Base-by-base conservation (phyloP, 2,888 invertebrate genomes). In the Dryocosmus kuriphilus region DNA sequence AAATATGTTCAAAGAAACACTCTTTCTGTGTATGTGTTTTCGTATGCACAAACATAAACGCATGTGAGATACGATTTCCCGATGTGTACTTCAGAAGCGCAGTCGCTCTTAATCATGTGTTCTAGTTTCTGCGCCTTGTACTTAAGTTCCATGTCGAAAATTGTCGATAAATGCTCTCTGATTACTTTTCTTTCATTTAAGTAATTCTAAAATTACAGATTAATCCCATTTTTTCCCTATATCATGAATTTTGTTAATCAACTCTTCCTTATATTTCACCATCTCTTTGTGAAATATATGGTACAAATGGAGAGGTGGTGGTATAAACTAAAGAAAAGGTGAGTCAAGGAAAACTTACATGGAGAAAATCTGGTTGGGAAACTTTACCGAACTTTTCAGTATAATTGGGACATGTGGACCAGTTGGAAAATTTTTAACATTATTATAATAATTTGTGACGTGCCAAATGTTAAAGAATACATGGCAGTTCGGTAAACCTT, bases 1-100 rank as follows among this genome's bases (percentile, higher is more conserved):
- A 38, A 65, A 65, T 22, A 62, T 62, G n/a, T 62, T 62, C n/a
- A 30, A 62, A 62, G 32, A 22, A 65, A 16, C 41, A 24, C 38
- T 38, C 1, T 38, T 65, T n/a, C 27, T 35, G 11, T 35, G 65
- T 24, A 22, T 57, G 24, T 24, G 14, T 57, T 65, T 65, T 65
- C 14, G 1, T 38, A 38, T 14, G 11, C 41, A 6, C 19, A 62
- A 41, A 65, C 22, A 24, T n/a, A n/a, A 24, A 65, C 14, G 24
- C 22, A 38, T 38, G 14, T 9, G 35, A 41, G 41, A 41, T 65
- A n/a, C 65, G 24, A 65, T 65, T 38, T 14, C 24, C 6, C 38
- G 61, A 61, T 61, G 16, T 61, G 61, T 61, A 61, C 30, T 61
- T 30, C 4, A 57, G 11, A 24, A 57, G 11, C 24, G 57, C 22